A percentile compares a stretch with the other conserved stretches of the same genome.
phyloP scores from a whole-genome alignment of 1,140 invertebrate genomes.

The Diorhabda elongata region DNA sequence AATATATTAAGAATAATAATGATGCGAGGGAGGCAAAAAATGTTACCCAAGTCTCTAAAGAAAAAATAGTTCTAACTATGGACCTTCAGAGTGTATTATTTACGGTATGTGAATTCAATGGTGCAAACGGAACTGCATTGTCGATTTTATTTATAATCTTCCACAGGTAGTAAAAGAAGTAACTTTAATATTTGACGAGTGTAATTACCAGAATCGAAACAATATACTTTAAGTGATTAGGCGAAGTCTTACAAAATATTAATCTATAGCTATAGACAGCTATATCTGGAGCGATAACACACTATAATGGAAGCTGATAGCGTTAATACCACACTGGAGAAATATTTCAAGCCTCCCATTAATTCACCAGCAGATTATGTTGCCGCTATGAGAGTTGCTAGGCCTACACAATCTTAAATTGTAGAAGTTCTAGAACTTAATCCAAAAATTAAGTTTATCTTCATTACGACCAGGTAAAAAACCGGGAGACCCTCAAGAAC shows the following conservation, averaged over 20 bases:
- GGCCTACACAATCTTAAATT: constrained; percentile 25
- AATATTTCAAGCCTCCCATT: constrained; percentile 27
- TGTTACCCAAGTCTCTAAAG: no score
- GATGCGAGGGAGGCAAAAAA: no score
- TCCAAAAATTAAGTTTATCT: neutral
- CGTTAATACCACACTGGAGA: constrained; percentile 34
- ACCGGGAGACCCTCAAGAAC: no score
- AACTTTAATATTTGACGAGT: neutral
- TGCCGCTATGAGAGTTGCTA: constrained; percentile 22
- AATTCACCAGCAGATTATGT: constrained; percentile 28
- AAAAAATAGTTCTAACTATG: no score
- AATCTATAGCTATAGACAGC: neutral
- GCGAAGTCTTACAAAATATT: neutral
- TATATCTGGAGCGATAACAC: constrained; percentile 35
- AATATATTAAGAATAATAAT: no score
- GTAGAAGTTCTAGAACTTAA: constrained; percentile 5
- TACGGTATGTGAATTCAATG: no score
- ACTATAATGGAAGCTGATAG: constrained; percentile 44
- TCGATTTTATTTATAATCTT: no score
- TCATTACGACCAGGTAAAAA: neutral
- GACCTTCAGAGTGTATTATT: no score
- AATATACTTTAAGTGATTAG: constrained; percentile 4
- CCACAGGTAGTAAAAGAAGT: neutral
- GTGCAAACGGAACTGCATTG: no score
- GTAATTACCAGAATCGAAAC: constrained; percentile 1